These are phyloP conservation scores for Sphenopsis melanotis DNA, from an alignment of 2,797 vertebrate genomes.

Conservation along the genomic window DNA sequence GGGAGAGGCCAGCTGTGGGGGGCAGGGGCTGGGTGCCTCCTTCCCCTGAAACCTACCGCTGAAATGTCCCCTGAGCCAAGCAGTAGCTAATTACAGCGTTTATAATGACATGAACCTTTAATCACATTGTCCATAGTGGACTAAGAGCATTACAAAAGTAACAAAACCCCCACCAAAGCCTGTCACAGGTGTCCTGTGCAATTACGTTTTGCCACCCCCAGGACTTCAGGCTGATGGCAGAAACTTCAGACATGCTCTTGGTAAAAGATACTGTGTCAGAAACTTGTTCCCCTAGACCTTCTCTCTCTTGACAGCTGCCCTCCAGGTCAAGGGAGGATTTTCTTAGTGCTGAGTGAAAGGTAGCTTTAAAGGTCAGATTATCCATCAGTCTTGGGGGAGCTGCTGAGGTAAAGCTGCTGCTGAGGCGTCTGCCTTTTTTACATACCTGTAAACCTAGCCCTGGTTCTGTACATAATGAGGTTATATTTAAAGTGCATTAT, in stretches of 20 bases:
- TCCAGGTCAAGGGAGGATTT: neutral
- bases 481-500: neutral
- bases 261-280: neutral
- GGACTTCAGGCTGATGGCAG: neutral
- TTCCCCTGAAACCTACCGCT: neutral
- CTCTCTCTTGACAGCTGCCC: neutral
- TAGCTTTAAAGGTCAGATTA: neutral
- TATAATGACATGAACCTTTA: conserved; percentile 32
- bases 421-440: neutral
- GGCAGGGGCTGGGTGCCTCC: neutral
- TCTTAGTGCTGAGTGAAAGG: neutral
- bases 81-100: neutral
- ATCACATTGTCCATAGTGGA: neutral
- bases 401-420: neutral
- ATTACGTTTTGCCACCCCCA: neutral
- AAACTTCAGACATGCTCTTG: neutral
- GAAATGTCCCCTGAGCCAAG: neutral
- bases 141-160: neutral
- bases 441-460: neutral
- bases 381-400: neutral
- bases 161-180: neutral
- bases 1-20: neutral
- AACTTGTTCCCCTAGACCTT: neutral
- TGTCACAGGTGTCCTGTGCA: neutral
- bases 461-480: neutral